Percentiles rank a stretch among this genome's conserved stretches.
phyloP scores from a whole-genome alignment of 2,797 vertebrate genomes.

The Dicrostonyx torquatus region DNA sequence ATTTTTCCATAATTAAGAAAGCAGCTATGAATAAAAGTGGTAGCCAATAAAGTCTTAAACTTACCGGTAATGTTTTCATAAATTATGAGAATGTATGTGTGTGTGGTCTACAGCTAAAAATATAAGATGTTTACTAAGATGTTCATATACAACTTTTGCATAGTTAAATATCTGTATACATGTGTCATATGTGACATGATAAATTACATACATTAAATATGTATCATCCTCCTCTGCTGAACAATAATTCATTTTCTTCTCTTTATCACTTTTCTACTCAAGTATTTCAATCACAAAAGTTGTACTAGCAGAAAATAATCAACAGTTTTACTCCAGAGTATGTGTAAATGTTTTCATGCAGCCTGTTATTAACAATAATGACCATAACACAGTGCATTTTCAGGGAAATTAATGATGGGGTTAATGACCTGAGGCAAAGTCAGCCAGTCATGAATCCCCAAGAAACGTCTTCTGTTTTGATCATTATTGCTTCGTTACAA shows the following conservation, averaged over 20 bases:
- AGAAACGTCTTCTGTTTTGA: slow-evolving; percentile 80
- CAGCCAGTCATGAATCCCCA: slow-evolving; percentile 82
- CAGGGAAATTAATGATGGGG: slow-evolving; percentile 79
- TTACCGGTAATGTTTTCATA: not conserved
- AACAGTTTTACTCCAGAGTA: slow-evolving; percentile 69
- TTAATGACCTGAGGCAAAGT: slow-evolving; percentile 81
- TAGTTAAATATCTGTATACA: not conserved
- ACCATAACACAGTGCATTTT: slow-evolving; percentile 77
- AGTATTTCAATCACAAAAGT: slow-evolving; percentile 63
- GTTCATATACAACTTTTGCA: not conserved
- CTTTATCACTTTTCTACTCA: slow-evolving; percentile 21
- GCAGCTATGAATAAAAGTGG: slow-evolving; percentile 16
- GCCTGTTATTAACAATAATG: slow-evolving; percentile 81
- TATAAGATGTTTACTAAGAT: not conserved
- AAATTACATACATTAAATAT: not conserved
- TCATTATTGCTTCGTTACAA: slow-evolving; percentile 83
- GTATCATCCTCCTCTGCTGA: slow-evolving; percentile 6
- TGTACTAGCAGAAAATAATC: slow-evolving; percentile 71
- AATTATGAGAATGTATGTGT: not conserved
- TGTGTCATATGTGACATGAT: not conserved
- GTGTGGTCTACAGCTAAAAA: not conserved
- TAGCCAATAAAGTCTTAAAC: not conserved
- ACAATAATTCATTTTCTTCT: slow-evolving; percentile 54
- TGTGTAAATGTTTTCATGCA: slow-evolving; percentile 75
- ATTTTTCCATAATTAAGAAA: slow-evolving; percentile 48